Base-by-base conservation (phyloP, 2,888 invertebrate species). In the Lypha dubia region DNA sequence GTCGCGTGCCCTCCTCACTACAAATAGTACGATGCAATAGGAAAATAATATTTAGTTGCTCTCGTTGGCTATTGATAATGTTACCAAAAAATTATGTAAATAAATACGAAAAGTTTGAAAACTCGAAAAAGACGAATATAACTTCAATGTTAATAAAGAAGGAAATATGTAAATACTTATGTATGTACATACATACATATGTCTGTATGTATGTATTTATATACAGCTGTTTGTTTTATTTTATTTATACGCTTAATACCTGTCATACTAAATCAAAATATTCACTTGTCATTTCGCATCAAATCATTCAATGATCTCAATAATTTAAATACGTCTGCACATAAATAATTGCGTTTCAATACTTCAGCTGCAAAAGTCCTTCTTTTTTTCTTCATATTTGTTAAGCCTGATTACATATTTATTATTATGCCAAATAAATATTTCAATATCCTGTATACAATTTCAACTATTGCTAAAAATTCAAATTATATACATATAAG, bases 211-310 rank as follows among this genome's bases (percentile, higher is more conserved):
- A n/a, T n/a, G n/a, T n/a, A n/a, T n/a, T n/a, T n/a, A n/a, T n/a
- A n/a, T 62, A 58, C 84, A 84, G 84, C 84, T 84, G 84, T 70
- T 79, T 60, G 13, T 9, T 68, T 58, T 41, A 7, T 56, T 38
- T 68, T 49, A 32, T 17, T 41, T 41, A 38, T 44, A 44, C 74
- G 63, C 38, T 38, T 46, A 56, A 60, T 63, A 63, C 56, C 80
- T 63, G 60, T 74, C 81, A 63, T 68, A 62, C 38, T 81, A 84
- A 84, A 84, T 84, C 84, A 84, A 71, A 81, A 74, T 81, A 68
- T 81, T 74, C 84, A 84, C 84, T 84, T 84, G 84, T 84, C 81
- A 80, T 73, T 71, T 67, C 13, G n/a, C 17, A 56, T 46, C 58
- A 75, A 38, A 1, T 56, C 65, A 77, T 70, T 38, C 41, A 84